Evolutionary conservation across 2,888 invertebrate genomes (phyloP).

Genomic region (Pheosia tremula): DNA sequence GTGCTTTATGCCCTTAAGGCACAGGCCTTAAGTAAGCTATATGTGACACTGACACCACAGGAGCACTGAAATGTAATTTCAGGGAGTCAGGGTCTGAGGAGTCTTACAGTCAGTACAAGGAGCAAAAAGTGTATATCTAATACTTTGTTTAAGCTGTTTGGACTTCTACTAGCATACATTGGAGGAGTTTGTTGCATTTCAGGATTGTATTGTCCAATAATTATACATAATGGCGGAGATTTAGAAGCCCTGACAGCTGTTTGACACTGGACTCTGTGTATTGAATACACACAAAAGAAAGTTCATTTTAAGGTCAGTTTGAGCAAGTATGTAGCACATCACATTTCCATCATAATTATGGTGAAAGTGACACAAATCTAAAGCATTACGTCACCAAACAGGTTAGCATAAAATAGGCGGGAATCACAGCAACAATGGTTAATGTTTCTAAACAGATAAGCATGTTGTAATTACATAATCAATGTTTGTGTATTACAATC

Average conservation of each 20-base stretch:
- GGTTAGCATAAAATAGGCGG: slow-evolving; percentile 67
- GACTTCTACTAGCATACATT: not conserved
- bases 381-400: slow-evolving; percentile 71
- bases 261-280: not conserved
- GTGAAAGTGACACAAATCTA: slow-evolving; percentile 67
- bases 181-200: not conserved
- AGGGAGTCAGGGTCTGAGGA: no score
- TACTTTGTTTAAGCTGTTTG: no score
- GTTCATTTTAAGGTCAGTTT: not conserved
- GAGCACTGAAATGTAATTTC: no score
- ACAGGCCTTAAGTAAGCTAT: no score
- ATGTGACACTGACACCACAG: no score
- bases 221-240: not conserved
- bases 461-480: slow-evolving; percentile 60
- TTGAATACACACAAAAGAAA: slow-evolving; percentile 14
- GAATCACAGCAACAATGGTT: slow-evolving; percentile 48
- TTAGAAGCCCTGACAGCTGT: not conserved
- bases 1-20: no score
- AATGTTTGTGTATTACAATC: slow-evolving; percentile 55
- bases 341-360: slow-evolving; percentile 26
- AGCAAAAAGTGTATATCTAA: no score
- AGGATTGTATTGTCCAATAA: not conserved
- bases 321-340: slow-evolving; percentile 1
- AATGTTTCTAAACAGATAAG: slow-evolving; percentile 44
- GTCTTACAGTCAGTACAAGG: no score